A percentile compares a stretch with the other conserved stretches of the same genome.
phyloP scores from a whole-genome alignment of 2,888 invertebrate genomes.

The Dorcus hopei region DNA sequence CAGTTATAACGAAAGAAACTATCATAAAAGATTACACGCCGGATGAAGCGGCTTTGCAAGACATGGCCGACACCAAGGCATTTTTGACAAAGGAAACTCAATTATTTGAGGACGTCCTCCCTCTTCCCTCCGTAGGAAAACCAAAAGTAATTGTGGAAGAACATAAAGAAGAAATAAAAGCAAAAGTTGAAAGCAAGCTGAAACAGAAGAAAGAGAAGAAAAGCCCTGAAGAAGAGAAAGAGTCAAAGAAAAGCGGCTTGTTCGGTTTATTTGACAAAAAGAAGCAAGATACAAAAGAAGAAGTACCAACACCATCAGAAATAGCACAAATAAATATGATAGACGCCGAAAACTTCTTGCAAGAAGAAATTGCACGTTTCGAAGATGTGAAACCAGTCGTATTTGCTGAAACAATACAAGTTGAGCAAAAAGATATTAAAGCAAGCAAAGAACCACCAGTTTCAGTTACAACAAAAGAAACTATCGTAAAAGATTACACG shows the following conservation, averaged over 20 bases:
- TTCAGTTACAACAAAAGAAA: neutral
- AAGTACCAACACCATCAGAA: neutral
- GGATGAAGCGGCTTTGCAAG: constrained; percentile 27
- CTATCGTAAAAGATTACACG: neutral
- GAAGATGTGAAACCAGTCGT: constrained; percentile 16
- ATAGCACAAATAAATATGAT: constrained; percentile 14
- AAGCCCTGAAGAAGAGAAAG: neutral
- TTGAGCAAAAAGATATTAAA: neutral
- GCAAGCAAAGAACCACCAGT: no score
- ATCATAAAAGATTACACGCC: neutral
- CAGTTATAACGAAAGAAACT: neutral
- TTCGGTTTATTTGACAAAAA: neutral
- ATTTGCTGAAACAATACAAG: neutral
- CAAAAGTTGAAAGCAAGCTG: neutral
- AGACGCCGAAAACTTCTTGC: constrained; percentile 13
- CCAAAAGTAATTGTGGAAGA: neutral
- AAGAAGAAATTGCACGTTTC: constrained; percentile 14
- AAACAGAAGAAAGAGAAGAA: neutral
- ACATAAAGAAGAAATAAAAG: constrained; percentile 3
- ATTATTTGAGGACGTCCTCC: constrained; percentile 34
- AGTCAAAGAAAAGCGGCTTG: no score
- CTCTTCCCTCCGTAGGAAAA: neutral
- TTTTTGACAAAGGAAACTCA: constrained; percentile 36
- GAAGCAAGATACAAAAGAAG: neutral
- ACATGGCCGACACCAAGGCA: constrained; percentile 34